These are phyloP conservation scores for Balearica regulorum DNA, from an alignment of 2,797 vertebrate species.

Conservation along the genomic window DNA sequence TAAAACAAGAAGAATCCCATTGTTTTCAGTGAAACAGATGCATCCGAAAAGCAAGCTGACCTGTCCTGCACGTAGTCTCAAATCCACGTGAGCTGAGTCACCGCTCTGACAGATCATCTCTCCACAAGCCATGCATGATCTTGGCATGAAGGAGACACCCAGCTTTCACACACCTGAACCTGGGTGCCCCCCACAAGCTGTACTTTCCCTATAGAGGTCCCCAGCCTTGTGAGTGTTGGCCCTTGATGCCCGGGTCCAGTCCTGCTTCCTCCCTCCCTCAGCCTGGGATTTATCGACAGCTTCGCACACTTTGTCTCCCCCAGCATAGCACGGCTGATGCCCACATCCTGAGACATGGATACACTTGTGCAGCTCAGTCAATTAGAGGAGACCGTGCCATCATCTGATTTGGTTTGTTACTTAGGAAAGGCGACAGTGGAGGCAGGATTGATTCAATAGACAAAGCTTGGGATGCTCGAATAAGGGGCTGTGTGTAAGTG, in stretches of 20 bases:
- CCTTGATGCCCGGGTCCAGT: background rate
- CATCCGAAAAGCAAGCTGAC: background rate
- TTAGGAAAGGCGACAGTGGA: conserved; percentile 7
- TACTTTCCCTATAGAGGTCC: background rate
- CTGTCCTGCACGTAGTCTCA: background rate
- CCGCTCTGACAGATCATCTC: fast-evolving
- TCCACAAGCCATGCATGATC: background rate
- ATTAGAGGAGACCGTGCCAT: conserved; percentile 53
- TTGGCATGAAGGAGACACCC: background rate
- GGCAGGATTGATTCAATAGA: conserved; percentile 58
- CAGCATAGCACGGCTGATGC: background rate
- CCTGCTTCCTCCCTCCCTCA: background rate
- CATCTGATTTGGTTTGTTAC: conserved; percentile 66
- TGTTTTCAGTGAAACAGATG: background rate
- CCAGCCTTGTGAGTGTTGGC: background rate
- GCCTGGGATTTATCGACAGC: background rate
- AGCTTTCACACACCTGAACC: fast-evolving
- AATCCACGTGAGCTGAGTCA: no score
- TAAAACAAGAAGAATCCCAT: background rate
- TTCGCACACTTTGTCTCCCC: background rate
- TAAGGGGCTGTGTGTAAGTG: conserved; percentile 30
- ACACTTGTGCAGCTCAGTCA: conserved; percentile 31
- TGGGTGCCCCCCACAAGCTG: background rate
- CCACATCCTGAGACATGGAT: conserved; percentile 34
- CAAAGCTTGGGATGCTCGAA: conserved; percentile 25